Evolutionary conservation across 2,113 vertebrate species (phyloP), one percentile per base, ranked within the genome.

Genomic region (Pygoscelis antarcticus): DNA sequence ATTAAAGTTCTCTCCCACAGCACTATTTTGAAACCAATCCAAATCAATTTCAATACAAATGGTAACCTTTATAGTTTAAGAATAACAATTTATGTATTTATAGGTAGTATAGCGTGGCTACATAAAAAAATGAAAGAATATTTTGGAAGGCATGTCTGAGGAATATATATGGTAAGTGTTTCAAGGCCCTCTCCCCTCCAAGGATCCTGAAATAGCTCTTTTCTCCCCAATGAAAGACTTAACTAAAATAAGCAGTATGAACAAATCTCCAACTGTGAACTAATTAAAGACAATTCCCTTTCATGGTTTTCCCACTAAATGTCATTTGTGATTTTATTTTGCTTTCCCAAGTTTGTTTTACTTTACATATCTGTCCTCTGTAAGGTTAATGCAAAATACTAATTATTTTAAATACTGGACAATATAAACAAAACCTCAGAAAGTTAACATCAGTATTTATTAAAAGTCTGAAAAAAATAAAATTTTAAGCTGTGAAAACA

Each of bases 241-340:
- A 98, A 98, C 97, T 98, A 98, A 98, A 98, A 98, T 98, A 98
- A 98, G 96, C 98, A 97, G 94, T 98, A 98, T 97, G 97, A 98
- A 97, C 96, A 97, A 96, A 98, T 96, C 98, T 98, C 98, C 98
- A 98, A 98, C 98, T 98, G 98, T 98, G 98, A 98, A 97, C 98
- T 98, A 98, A 98, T 98, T 98, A 98, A 98, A 98, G 98, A 98
- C 97, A 98, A 98, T 98, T 98, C 96, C 96, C 97, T 98, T 98
- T 97, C 98, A 98, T 98, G 97, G 96, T 98, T 98, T 98, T 97
- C 90, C 95, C 81, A 87, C 94, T 98, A 95, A 97, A 98, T 97
- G 98, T 97, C 96, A 97, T 98, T 98, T 98, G 98, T 98, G 98
- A 98, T 98, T 98, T 98, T 98, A 98, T 98, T 98, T 98, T 98